Evolutionary conservation across 2,888 invertebrate species (phyloP), one percentile per base, ranked within the genome.

Genomic region (Spisula solida): DNA sequence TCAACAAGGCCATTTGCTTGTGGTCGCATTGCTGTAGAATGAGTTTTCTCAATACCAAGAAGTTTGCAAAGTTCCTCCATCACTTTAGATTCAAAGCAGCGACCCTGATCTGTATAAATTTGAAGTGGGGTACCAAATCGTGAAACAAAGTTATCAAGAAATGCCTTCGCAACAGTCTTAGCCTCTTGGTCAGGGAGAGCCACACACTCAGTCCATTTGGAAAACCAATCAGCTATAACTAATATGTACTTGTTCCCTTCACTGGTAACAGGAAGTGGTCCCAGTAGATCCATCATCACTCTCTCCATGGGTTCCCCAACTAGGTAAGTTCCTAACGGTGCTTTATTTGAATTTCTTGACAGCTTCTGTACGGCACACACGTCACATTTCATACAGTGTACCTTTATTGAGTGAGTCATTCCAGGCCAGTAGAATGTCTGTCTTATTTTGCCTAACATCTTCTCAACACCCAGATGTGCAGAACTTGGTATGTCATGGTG

Each of bases 391-490:
- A 1, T 55, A 55, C 55, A 55, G 12, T 55, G 18, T 10, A 1
- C 1, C 1, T 10, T 2, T 6, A 55, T 18, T 18, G 2, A 2
- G 1, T 55, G 16, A 6, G 55, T 10, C 55, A 78, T 78, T 25
- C 81, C 87, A 0, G 84, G 89, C 89, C 89, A 91, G 34, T 91
- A 91, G 51, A 85, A 91, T 51, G 70, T 12, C 47, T 87, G 89
- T 55, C 83, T 25, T 0, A 88, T 55, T 41, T 47, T 81, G 20
- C 25, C 25, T 6, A 90, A 55, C 4, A 89, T 90, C 82, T 88
- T 91, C 48, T 87, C 86, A 18, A 87, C 51, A 0, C 90, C 91
- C 12, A 92, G 78, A 79, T 95, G 94, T 31, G 91, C 94, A 31
- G 89, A 25, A 20, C 85, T 86, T n/a, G 85, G 84, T 2, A 88